Base-by-base conservation (phyloP, 1,140 invertebrate species). In the Physella acuta region DNA sequence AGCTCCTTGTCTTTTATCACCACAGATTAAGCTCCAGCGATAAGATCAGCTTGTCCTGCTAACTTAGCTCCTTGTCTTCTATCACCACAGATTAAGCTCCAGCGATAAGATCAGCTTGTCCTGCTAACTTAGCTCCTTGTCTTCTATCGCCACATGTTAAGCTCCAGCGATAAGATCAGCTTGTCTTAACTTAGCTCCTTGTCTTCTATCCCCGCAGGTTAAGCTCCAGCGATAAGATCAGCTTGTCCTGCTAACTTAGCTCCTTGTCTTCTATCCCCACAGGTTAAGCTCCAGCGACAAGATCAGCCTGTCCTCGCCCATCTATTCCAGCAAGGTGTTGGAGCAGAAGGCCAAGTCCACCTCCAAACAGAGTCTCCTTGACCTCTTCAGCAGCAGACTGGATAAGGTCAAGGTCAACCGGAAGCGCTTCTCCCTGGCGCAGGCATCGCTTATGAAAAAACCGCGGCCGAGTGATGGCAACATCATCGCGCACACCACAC, bases 371-470 rank as follows among this genome's bases (percentile, higher is more conserved):
- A 88, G 87, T 67, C 85, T 89, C n/a, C 80, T 89, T 49, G 91
- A 92, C 82, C 84, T 91, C 71, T 90, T 90, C 62, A 88, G 88
- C 70, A 89, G 87, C 78, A 88, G 89, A 79, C 87, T 92, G 80
- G 89, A 89, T 74, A 71, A 71, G 67, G 75, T 73, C 71, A 76
- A 88, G 88, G 67, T 70, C 71, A 75, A 58, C 66, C 68, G 68
- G 68, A 80, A 76, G 62, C 77, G 75, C 64, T 77, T 73, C 62
- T 72, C 71, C 51, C 77, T 72, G 39, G 80, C 55, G 20, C 78
- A 84, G 64, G 71, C 79, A 33, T 79, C 82, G 36, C 78, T 85
- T 36, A 74, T 83, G 75, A 82, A 81, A 67, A 84, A 81, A 65
- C 79, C 79, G 17, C 67, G 78, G 30, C 79, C 79, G 11, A 78